Evolutionary conservation across 2,797 vertebrate genomes (phyloP).

Genomic region (Hyperoplus immaculatus): DNA sequence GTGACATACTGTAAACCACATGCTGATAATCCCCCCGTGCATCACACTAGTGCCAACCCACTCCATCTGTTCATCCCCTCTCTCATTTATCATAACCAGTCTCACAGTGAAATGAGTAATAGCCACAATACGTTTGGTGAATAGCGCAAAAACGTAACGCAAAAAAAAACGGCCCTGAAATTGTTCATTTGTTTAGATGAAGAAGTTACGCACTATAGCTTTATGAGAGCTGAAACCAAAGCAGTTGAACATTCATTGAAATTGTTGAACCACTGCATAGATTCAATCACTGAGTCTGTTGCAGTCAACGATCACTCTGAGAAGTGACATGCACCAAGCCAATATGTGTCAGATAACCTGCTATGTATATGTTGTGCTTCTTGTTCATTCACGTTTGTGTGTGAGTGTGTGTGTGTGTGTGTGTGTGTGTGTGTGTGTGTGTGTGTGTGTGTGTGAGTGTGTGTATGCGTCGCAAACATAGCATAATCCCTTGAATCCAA

Average conservation of each 20-base stretch:
- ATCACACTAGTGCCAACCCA: constrained; percentile 78
- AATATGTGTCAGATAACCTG: constrained; percentile 9
- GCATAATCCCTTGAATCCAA: no score
- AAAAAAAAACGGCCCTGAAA: no score
- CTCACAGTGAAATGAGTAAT: no score
- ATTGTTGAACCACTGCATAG: background rate
- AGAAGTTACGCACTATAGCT: background rate
- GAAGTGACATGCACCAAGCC: background rate
- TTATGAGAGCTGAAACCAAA: background rate
- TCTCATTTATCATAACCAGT: background rate
- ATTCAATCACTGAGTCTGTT: background rate
- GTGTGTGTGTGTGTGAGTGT: no score
- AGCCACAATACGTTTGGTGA: no score
- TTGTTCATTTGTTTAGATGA: no score
- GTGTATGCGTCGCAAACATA: no score
- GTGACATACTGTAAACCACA: constrained; percentile 82
- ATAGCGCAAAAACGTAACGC: no score
- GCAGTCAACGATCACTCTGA: background rate
- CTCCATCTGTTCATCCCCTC: constrained; percentile 80
- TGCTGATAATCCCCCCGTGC: constrained; percentile 81
- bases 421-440: no score
- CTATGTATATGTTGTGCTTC: constrained; percentile 3
- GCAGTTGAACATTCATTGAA: constrained; percentile 21
- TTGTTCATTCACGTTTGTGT: background rate
- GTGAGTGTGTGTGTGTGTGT: no score